Percentiles rank a stretch among this genome's conserved stretches.
Conservation (phyloP, 1,140 invertebrate genomes). For the Aphelinus atriplicis region DNA sequence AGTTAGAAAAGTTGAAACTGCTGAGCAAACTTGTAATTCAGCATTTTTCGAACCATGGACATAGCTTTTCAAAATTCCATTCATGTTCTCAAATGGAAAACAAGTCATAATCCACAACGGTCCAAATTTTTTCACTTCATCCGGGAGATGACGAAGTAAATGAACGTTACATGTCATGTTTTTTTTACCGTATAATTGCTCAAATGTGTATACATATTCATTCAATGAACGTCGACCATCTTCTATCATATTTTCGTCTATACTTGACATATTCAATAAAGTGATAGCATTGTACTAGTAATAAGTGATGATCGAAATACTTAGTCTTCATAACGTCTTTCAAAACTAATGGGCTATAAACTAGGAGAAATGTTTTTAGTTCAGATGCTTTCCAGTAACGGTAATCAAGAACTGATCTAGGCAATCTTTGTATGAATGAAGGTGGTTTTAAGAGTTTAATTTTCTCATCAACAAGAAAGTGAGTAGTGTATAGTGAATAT, state of each 20-base stretch:
- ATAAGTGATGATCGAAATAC: background rate
- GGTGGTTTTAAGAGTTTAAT: constrained; percentile 22
- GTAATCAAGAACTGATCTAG: background rate
- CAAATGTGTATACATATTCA: constrained; percentile 20
- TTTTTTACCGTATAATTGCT: constrained; percentile 34
- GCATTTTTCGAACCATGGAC: background rate
- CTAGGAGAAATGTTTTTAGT: background rate
- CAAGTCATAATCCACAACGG: constrained; percentile 24
- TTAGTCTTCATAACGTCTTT: constrained; percentile 7
- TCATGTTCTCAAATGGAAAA: constrained; percentile 43
- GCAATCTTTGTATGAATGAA: constrained; percentile 11
- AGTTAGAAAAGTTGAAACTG: background rate
- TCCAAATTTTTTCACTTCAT: constrained; percentile 32
- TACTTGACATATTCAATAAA: background rate
- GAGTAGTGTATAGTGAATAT: background rate
- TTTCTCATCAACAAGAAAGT: constrained; percentile 19
- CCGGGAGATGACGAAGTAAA: constrained; percentile 39
- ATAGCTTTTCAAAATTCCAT: constrained; percentile 25
- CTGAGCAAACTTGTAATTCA: constrained; percentile 26
- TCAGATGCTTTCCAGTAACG: background rate
- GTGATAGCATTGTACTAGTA: background rate
- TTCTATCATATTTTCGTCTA: background rate
- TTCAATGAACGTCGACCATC: constrained; percentile 29
- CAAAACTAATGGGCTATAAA: constrained; percentile 25
- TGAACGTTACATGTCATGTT: constrained; percentile 42